phyloP scores from a whole-genome alignment of 2,888 invertebrate species.

The Sarcophaga subvicina region DNA sequence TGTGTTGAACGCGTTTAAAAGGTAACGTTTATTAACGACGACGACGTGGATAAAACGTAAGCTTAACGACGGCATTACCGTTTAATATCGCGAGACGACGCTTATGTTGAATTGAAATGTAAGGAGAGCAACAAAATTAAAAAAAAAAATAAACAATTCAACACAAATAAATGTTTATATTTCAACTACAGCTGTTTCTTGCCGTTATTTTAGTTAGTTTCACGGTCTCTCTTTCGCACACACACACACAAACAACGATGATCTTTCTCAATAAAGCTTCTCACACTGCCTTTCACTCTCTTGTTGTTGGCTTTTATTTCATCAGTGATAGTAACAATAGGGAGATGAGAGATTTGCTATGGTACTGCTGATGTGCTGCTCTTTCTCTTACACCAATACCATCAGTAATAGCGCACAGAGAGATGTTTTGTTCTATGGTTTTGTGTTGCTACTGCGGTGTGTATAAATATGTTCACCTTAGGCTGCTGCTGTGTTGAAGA shows the following conservation, averaged over 20 bases:
- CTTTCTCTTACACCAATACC: too few relatives aligned
- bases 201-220: not conserved
- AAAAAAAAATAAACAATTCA: constrained; percentile 8
- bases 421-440: not conserved
- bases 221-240: not conserved
- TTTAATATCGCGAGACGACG: not conserved
- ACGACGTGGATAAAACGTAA: constrained; percentile 57
- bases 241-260: not conserved
- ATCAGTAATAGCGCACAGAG: too few relatives aligned
- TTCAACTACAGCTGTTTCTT: not conserved
- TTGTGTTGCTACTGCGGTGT: too few relatives aligned
- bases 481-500: not conserved
- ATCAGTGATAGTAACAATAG: too few relatives aligned
- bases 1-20: constrained; percentile 53
- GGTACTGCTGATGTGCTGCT: not conserved
- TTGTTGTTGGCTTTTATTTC: too few relatives aligned
- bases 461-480: too few relatives aligned
- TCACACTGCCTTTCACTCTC: too few relatives aligned
- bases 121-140: constrained; percentile 8
- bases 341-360: too few relatives aligned
- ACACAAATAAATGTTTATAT: constrained; percentile 15
- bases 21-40: constrained; percentile 70
- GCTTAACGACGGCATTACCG: constrained; percentile 61
- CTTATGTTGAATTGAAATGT: too few relatives aligned
- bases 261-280: too few relatives aligned